Evolutionary conservation across 2,888 invertebrate genomes (phyloP), one percentile per base, ranked within the genome.

Genomic region (Stramonita haemastoma): DNA sequence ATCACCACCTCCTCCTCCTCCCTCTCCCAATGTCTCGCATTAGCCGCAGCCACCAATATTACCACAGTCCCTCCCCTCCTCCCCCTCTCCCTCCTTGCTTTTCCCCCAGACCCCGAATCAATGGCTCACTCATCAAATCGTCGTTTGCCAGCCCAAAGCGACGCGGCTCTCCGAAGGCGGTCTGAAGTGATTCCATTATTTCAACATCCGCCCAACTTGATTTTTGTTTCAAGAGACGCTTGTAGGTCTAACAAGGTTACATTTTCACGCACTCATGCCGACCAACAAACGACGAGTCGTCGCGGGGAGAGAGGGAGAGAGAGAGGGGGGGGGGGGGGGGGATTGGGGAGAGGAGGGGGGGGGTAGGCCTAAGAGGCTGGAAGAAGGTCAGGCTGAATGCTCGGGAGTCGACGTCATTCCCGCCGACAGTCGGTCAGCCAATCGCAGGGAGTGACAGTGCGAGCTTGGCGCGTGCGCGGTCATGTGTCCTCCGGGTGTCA

Each of bases 391-490:
- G 46, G 81, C 36, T 36, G 73, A 46, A 34, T 46, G 89, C 89
- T 84, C 70, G 85, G 34, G 85, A 26, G 46, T 26, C 84, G 13
- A 70, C 84, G 89, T 89, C 85, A 19, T 19, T 83, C 56, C 29
- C 73, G 70, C 70, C 79, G 29, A 36, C 19, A 17, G 79, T 17
- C 79, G 66, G 66, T 87, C 85, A 29, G 87, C 86, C 79, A 90
- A 88, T 87, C 89, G 66, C 57, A 57, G 77, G 77, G 86, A 87
- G 85, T 91, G 91, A 90, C 89, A 91, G 89, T 86, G 86, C 88
- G 66, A 56, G 86, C 88, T 46, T 32, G 87, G 89, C 90, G 86
- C 89, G 87, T 88, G 89, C 91, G 87, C 89, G 86, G 79, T 89
- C 84, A 84, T 60, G 85, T 84, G 89, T 84, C 70, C 46, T 36